Conservation (phyloP, 2,888 invertebrate genomes). For the Synergus itoensis region DNA sequence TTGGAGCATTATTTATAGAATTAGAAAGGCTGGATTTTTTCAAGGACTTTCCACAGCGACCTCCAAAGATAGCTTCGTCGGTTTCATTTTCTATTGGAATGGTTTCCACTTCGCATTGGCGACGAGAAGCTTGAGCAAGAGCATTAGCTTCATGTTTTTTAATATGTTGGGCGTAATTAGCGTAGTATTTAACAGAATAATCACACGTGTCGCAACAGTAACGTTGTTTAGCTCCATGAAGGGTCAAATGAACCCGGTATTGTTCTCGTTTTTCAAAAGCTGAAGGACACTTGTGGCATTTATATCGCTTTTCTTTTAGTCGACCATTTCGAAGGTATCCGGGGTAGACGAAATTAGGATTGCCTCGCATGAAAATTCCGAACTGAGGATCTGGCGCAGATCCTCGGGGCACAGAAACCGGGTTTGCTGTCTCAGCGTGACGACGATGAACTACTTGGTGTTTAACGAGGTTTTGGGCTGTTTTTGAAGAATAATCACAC, state of each 20-base stretch:
- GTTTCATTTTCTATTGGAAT: conserved; percentile 66
- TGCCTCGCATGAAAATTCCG: conserved; percentile 85
- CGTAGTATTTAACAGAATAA: conserved; percentile 92
- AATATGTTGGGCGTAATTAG: conserved; percentile 90
- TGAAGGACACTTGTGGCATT: conserved; percentile 92
- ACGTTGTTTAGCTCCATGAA: conserved; percentile 91
- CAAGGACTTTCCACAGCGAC: conserved; percentile 62
- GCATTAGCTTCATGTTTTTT: conserved; percentile 88
- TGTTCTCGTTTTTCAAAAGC: conserved; percentile 92
- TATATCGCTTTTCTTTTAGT: conserved; percentile 88
- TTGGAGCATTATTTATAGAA: neutral
- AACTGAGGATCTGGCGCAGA: conserved; percentile 84
- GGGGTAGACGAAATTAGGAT: conserved; percentile 88
- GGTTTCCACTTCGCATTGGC: conserved; percentile 73
- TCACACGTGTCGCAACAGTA: conserved; percentile 92
- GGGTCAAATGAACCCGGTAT: conserved; percentile 88
- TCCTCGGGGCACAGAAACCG: conserved; percentile 53
- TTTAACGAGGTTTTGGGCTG: conserved; percentile 83
- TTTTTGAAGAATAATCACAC: conserved; percentile 86
- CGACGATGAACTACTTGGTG: conserved; percentile 81
- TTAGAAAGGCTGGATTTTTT: conserved; percentile 50
- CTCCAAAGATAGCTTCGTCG: neutral
- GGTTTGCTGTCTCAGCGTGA: conserved; percentile 55
- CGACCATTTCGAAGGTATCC: conserved; percentile 87
- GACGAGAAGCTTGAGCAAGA: conserved; percentile 82